Base-by-base conservation (phyloP, 2,797 vertebrate genomes). In the Danionella dracula region DNA sequence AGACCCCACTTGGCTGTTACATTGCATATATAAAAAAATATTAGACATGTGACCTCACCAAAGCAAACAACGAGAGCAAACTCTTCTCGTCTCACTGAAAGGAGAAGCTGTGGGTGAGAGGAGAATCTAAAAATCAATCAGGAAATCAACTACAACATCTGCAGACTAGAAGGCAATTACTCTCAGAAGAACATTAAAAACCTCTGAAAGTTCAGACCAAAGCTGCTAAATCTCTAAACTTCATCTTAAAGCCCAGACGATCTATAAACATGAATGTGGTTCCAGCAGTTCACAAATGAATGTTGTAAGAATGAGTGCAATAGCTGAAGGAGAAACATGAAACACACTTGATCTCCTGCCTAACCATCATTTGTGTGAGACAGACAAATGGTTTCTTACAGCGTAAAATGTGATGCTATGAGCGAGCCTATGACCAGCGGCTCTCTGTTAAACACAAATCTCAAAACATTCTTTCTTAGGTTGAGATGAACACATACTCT, bases 381-480 rank as follows among this genome's bases (percentile, higher is more conserved):
- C 63, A 48, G 41, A 57, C 53, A 31, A 66, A 31, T 66, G 19
- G 46, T 34, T 35, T 66, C 9, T 16, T 27, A 32, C 11, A 38
- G 63, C 56, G 63, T 66, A 38, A 66, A 66, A 66, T 66, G 31
- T 66, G 41, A 31, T 51, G 38, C 63, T 66, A 12, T 11, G 32
- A 56, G n/a, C 35, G 31, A 34, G 61, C 31, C 31, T 13, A 15
- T 9, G 46, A 16, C 46, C 46, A 75, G n/a, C n/a, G n/a, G 78
- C 79, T 78, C 72, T 75, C 50, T 68, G 65, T 74, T 71, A 78
- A 80, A 82, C 65, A 70, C 27, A 65, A 66, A 63, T 72, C 62
- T 54, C 54, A 73, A 71, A 77, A 71, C 56, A 34, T 62, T 74
- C 42, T 81, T 85, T 78, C 85, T 86, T 85, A 81, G 70, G 83